phyloP scores from a whole-genome alignment of 2,888 invertebrate species.

The Embidobia sp. region DNA sequence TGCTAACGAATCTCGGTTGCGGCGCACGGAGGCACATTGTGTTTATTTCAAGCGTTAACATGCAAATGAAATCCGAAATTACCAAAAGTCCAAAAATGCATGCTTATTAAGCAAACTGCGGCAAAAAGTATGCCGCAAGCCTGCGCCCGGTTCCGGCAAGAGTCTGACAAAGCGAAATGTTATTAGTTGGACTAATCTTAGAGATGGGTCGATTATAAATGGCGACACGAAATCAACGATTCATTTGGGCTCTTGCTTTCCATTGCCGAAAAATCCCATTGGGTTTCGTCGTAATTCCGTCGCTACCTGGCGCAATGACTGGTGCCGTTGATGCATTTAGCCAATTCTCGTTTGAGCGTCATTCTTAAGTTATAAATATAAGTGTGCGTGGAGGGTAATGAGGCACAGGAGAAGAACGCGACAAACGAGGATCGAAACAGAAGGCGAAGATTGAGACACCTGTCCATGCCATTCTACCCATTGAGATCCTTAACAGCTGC shows the following conservation, averaged over 20 bases:
- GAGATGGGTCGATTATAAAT: conserved; percentile 25
- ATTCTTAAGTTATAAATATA: conserved; percentile 78
- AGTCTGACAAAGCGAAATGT: conserved; percentile 17
- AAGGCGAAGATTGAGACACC: conserved; percentile 69
- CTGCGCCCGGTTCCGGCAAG: no score
- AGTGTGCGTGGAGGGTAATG: conserved; percentile 40
- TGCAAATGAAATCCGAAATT: conserved; percentile 53
- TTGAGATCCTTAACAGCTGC: conserved; percentile 78
- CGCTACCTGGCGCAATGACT: conserved; percentile 47
- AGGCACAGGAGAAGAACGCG: conserved; percentile 22
- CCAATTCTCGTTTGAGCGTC: conserved; percentile 71
- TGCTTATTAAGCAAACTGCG: conserved; percentile 27
- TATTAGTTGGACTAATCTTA: conserved; percentile 19
- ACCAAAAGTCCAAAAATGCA: conserved; percentile 38
- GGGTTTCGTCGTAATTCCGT: conserved; percentile 67
- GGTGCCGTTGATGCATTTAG: conserved; percentile 61
- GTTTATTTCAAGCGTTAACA: conserved; percentile 44
- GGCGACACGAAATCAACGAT: conserved; percentile 22
- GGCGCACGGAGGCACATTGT: conserved; percentile 19
- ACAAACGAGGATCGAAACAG: conserved; percentile 54
- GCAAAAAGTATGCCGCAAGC: no score
- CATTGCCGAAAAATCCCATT: conserved; percentile 38
- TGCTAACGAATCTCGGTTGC: conserved; percentile 43
- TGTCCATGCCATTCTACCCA: conserved; percentile 78
- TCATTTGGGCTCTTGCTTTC: conserved; percentile 16